phyloP scores from a whole-genome alignment of 2,797 vertebrate species.

The Euthynnus affinis region DNA sequence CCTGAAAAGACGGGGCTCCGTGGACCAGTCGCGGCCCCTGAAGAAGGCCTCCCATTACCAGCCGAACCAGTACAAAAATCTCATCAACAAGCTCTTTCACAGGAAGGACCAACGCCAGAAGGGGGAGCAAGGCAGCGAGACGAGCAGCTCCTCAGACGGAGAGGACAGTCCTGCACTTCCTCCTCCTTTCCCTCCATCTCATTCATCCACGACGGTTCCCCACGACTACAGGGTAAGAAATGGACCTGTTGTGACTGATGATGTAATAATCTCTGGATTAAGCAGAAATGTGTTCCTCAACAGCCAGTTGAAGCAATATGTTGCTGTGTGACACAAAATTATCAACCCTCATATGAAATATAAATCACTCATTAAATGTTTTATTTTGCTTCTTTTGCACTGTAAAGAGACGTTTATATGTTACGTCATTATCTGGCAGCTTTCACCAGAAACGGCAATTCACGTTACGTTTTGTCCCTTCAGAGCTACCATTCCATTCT shows the following conservation, averaged over 20 bases:
- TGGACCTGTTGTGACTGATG: accelerated
- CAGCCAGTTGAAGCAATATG: not conserved
- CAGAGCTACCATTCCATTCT: constrained; percentile 90
- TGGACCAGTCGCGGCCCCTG: constrained; percentile 80
- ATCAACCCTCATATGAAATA: not conserved
- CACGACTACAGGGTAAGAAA: constrained; percentile 69
- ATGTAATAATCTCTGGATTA: not conserved
- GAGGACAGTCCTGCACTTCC: constrained; percentile 68
- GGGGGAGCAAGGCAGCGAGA: constrained; percentile 65
- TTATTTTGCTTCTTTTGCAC: not conserved
- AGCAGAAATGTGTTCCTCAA: not conserved
- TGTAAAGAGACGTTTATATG: not conserved
- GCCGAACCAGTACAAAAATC: constrained; percentile 90
- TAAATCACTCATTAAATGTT: not conserved
- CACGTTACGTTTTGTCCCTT: not conserved
- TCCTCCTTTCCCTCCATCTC: not conserved
- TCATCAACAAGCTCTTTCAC: constrained; percentile 90
- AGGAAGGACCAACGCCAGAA: constrained; percentile 58
- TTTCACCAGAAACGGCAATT: not conserved
- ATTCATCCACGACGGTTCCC: constrained; percentile 9
- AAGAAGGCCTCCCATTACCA: constrained; percentile 78
- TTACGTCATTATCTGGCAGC: not conserved
- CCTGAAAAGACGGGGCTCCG: constrained; percentile 90
- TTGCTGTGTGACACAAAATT: too few relatives aligned
- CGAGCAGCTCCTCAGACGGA: constrained; percentile 80